A percentile compares a stretch with the other conserved stretches of the same genome.
Evolutionary conservation across 2,113 vertebrate species (phyloP).

Genomic region (Maccullochella peelii): DNA sequence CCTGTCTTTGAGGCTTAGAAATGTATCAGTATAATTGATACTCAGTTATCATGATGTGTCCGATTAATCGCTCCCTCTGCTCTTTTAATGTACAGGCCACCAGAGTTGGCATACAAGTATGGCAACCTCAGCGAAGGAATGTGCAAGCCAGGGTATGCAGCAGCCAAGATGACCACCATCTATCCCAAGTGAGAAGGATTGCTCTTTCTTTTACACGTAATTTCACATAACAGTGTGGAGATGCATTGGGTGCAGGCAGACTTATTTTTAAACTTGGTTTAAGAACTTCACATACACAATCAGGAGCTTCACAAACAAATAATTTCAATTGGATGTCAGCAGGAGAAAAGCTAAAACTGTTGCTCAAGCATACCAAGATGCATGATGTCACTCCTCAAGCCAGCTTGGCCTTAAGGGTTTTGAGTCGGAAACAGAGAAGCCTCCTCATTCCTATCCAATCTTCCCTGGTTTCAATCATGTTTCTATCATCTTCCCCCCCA

Average conservation of each 20-base stretch:
- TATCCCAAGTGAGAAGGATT: constrained; percentile 93
- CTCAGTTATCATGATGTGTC: constrained; percentile 48
- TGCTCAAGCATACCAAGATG: constrained; percentile 49
- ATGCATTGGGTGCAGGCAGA: neutral
- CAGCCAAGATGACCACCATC: constrained; percentile 94
- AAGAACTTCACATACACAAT: constrained; percentile 13
- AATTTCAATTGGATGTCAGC: constrained; percentile 37
- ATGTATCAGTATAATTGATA: constrained; percentile 45
- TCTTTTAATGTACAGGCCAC: constrained; percentile 83
- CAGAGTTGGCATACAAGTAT: constrained; percentile 90
- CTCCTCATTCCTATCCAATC: constrained; percentile 71
- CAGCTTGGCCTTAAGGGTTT: constrained; percentile 68
- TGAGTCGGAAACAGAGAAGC: constrained; percentile 68
- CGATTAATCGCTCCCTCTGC: constrained; percentile 51
- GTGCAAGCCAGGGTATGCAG: constrained; percentile 94
- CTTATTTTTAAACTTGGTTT: neutral
- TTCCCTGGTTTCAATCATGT: constrained; percentile 64
- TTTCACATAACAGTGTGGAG: neutral
- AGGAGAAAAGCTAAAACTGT: constrained; percentile 42
- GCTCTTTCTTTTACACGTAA: neutral
- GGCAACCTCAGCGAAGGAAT: constrained; percentile 93
- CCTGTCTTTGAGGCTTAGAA: constrained; percentile 41
- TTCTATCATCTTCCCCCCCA: constrained; percentile 58
- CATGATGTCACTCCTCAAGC: constrained; percentile 74
- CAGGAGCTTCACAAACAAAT: constrained; percentile 20